Conservation (phyloP, 2,797 vertebrate species). For the Gouania willdenowi region DNA sequence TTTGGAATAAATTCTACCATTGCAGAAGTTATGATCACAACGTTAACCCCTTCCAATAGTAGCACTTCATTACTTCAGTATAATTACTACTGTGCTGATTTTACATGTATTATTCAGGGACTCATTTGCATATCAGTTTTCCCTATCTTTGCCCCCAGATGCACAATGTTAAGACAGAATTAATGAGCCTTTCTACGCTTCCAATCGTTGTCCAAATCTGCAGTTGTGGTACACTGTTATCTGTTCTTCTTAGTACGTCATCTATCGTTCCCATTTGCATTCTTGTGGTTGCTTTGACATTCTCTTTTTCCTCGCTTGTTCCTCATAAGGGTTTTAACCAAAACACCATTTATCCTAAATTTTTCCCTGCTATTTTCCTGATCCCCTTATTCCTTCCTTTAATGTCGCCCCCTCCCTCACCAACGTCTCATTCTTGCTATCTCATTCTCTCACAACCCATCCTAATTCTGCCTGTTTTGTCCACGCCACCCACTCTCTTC, state of each 20-base stretch:
- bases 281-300: no score
- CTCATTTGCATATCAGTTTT: slow-evolving; percentile 32
- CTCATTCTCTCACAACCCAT: not conserved
- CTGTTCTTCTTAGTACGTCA: slow-evolving; percentile 5
- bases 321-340: no score
- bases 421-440: no score
- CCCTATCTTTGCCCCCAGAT: slow-evolving; percentile 33
- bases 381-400: not conserved
- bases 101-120: slow-evolving; percentile 50
- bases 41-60: not conserved
- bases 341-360: not conserved
- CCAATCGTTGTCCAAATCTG: slow-evolving; percentile 26
- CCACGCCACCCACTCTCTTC: slow-evolving; percentile 1
- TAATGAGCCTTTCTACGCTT: slow-evolving; percentile 29
- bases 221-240: slow-evolving; percentile 14
- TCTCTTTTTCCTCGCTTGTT: no score
- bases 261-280: not conserved
- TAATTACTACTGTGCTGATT: slow-evolving; percentile 41
- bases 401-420: not conserved
- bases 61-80: slow-evolving; percentile 30
- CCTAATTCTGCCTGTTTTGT: not conserved
- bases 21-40: slow-evolving; percentile 1
- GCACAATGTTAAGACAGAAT: slow-evolving; percentile 48
- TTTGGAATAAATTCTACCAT: not conserved
- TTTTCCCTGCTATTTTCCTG: not conserved